Base-by-base conservation (phyloP, 2,888 invertebrate species). In the Drosophila ezoana region DNA sequence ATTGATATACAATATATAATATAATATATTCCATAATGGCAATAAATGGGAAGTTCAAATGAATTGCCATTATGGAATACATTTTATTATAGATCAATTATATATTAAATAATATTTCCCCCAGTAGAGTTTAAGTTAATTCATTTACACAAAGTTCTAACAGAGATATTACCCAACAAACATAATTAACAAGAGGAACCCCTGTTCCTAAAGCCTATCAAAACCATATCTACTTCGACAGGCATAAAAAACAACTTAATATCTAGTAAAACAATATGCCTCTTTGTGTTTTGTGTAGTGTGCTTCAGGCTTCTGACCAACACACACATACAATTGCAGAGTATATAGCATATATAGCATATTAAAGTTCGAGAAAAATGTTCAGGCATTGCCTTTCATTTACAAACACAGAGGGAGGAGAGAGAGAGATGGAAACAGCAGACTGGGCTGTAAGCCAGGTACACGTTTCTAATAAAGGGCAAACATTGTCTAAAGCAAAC, bases 401-500 rank as follows among this genome's bases (percentile, higher is more conserved):
- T 66, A n/a, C 20, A 47, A 49, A 53, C 65, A 65, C n/a, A n/a
- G 28, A 23, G 28, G 35, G 16, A n/a, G 9, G 32, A n/a, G n/a
- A n/a, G 16, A 28, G 33, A 23, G 23, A 37, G 35, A 28, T 4
- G 18, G 35, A 20, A 4, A 18, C 28, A 35, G 4, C 43, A 41
- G 59, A 48, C 49, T 59, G 43, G 51, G 32, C 49, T 51, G 58
- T 70, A 33, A 37, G 44, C 14, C 44, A 54, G 76, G 54, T 67
- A 57, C 68, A 76, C 67, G 78, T 68, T 82, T 75, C 79, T 85
- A 85, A 85, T 75, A 87, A 85, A 85, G 79, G 71, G 70, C 76
- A 82, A 85, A 85, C 71, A 87, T 70, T 83, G 83, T 68, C 79
- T 70, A 60, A 76, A 64, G 65, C 77, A 84, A 81, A 81, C 71